Evolutionary conservation across 1,140 invertebrate species (phyloP).

Genomic region (Papilio dardanus): DNA sequence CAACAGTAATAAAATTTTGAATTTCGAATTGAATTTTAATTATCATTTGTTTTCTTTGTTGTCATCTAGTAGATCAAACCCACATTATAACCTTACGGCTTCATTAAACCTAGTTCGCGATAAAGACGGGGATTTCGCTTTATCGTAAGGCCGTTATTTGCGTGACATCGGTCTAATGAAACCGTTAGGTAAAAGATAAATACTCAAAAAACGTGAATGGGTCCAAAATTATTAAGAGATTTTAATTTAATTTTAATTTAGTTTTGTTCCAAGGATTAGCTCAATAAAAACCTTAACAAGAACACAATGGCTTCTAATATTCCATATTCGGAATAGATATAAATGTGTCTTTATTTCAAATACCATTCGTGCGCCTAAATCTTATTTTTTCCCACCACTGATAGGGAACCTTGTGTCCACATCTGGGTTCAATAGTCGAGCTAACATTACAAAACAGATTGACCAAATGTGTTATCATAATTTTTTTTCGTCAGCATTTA

Average conservation of each 20-base stretch:
- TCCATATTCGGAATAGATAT: background rate
- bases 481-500: background rate
- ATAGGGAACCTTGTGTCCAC: background rate
- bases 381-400: background rate
- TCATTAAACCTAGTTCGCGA: too few relatives aligned
- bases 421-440: background rate
- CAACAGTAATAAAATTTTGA: conserved; percentile 20
- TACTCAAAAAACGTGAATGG: too few relatives aligned
- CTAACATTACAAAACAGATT: background rate
- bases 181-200: too few relatives aligned
- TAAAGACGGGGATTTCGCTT: too few relatives aligned
- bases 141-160: too few relatives aligned
- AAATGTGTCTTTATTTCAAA: background rate
- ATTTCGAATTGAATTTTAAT: conserved; percentile 5
- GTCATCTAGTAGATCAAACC: too few relatives aligned
- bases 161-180: too few relatives aligned
- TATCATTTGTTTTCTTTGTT: background rate
- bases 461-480: background rate
- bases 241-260: background rate
- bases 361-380: background rate
- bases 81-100: too few relatives aligned
- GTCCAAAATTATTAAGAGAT: too few relatives aligned
- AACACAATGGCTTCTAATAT: background rate
- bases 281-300: background rate
- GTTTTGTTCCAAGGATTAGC: background rate